Base-by-base conservation (phyloP, 2,888 invertebrate genomes). In the Hyposoter dolosus region DNA sequence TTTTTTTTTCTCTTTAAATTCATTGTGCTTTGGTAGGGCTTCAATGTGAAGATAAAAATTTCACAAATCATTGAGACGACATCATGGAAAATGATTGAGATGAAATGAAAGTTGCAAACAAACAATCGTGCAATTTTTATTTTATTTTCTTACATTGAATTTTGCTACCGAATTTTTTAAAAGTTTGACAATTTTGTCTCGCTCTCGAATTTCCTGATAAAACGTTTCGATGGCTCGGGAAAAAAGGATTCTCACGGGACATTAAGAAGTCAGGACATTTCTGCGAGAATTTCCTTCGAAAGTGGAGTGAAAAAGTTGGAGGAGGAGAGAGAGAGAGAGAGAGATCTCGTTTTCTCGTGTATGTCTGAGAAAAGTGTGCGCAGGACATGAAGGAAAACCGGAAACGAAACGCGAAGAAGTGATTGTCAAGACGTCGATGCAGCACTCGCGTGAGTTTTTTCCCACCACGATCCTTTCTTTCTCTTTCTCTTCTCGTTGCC, bases 341-440 rank as follows among this genome's bases (percentile, higher is more conserved):
- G 1, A 9, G 40, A 75, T 45, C n/a, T 68, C 28, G 35, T 50
- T 5, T 45, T 71, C 50, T 71, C 12, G 19, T 45, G 15, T 23
- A 65, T 17, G 28, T 32, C 50, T 23, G 66, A 47, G 45, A 32
- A 43, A 71, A 60, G 63, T 28, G 56, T 32, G 68, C 2, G 53
- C 7, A 68, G 65, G 68, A 50, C 40, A 19, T 40, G 40, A 40
- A 78, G 50, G 43, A 66, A 65, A 40, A 28, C 15, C 32, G 23
- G 28, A 65, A 63, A 50, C 23, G 43, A 60, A 19, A 40, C 23
- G 74, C 56, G 50, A 65, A 80, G 63, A 69, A 75, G 79, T 50
- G 68, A 35, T 75, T 75, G 83, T 75, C 75, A 78, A 75, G 60
- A 53, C 35, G 32, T 75, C 71, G 43, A 47, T 81, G 71, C 60